Evolutionary conservation across 2,797 vertebrate genomes (phyloP).

Genomic region (Hydrocynus forskahlii): DNA sequence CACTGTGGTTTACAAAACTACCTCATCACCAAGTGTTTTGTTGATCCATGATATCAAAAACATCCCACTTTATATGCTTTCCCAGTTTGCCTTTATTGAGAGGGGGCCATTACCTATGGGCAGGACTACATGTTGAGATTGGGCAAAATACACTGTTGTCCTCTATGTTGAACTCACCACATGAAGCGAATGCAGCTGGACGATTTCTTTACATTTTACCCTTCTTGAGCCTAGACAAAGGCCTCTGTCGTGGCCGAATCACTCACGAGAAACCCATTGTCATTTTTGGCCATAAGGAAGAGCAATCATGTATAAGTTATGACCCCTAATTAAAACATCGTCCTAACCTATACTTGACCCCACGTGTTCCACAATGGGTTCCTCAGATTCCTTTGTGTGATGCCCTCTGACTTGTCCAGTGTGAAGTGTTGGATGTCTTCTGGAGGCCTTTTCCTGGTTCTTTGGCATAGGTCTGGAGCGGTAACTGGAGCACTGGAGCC

Average conservation of each 20-base stretch:
- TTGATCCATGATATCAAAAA: background rate
- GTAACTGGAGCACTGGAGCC: constrained; percentile 85
- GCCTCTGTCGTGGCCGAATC: constrained; percentile 41
- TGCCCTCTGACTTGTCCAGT: constrained; percentile 78
- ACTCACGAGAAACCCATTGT: constrained; percentile 53
- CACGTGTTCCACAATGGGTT: constrained; percentile 80
- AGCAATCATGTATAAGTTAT: constrained; percentile 86
- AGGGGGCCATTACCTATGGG: background rate
- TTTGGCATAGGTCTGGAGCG: constrained; percentile 71
- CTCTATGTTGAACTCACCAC: constrained; percentile 32
- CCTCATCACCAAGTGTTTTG: background rate
- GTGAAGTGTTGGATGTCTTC: constrained; percentile 86
- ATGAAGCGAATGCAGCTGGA: constrained; percentile 24
- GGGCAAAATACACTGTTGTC: constrained; percentile 22
- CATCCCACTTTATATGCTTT: background rate
- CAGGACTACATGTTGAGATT: background rate
- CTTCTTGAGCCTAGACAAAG: constrained; percentile 37
- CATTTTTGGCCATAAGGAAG: constrained; percentile 65
- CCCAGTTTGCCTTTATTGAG: background rate
- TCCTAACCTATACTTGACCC: constrained; percentile 82
- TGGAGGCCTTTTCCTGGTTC: constrained; percentile 64
- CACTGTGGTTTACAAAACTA: background rate
- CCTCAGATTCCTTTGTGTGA: constrained; percentile 80
- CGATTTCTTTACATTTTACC: constrained; percentile 52
- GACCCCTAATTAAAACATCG: constrained; percentile 90